Conservation (phyloP, 23 tunicate genomes). For the Clavelina lepadiformis region DNA sequence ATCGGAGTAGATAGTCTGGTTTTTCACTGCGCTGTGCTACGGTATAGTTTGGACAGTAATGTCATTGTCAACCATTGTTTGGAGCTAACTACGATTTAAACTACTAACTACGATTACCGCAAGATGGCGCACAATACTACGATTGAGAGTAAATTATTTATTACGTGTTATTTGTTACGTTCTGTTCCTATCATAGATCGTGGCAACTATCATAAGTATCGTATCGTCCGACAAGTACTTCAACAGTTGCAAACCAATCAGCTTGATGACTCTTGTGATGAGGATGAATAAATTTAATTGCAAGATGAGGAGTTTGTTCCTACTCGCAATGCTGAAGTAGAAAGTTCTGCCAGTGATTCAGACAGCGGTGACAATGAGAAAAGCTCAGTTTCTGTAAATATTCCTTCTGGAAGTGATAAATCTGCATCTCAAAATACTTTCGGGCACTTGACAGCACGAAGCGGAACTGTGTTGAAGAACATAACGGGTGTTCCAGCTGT, state of each 20-base stretch:
- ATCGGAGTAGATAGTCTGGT: too few relatives aligned
- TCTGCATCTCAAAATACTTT: not conserved
- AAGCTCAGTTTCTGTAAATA: constrained; percentile 12
- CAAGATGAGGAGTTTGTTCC: constrained; percentile 16
- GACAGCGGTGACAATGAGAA: constrained; percentile 14
- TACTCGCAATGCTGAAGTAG: constrained; percentile 7
- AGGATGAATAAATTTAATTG: constrained; percentile 17
- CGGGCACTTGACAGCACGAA: constrained; percentile 1
- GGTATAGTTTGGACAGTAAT: too few relatives aligned
- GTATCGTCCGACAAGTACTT: constrained; percentile 16
- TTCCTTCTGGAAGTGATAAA: constrained; percentile 9
- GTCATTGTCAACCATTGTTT: too few relatives aligned
- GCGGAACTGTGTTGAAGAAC: constrained; percentile 6
- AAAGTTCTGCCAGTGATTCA: constrained; percentile 19
- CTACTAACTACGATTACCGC: too few relatives aligned
- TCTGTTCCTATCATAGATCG: constrained; percentile 10
- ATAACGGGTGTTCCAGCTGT: constrained; percentile 7
- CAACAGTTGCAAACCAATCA: constrained; percentile 22
- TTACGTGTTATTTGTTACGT: too few relatives aligned
- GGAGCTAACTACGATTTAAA: too few relatives aligned
- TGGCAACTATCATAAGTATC: constrained; percentile 5
- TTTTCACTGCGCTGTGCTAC: too few relatives aligned
- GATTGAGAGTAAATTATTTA: too few relatives aligned
- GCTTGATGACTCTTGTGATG: constrained; percentile 9
- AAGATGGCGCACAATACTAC: too few relatives aligned